These are phyloP conservation scores for Hipparchia semele DNA, from an alignment of 2,888 invertebrate species.

Conservation along the genomic window DNA sequence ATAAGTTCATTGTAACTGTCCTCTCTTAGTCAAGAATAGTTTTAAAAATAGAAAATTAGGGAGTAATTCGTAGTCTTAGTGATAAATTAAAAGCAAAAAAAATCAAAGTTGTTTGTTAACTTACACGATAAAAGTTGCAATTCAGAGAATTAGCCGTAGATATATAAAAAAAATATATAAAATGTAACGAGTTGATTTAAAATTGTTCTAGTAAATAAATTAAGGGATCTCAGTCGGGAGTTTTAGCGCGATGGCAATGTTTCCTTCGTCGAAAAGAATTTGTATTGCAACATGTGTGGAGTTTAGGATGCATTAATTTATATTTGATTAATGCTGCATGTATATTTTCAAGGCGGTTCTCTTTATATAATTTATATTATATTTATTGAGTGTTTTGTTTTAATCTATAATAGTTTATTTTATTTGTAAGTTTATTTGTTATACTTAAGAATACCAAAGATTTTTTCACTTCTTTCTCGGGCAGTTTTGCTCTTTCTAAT, in stretches of 20 bases:
- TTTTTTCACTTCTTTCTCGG: slow-evolving; percentile 38
- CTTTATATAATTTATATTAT: slow-evolving; percentile 26
- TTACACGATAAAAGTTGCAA: slow-evolving; percentile 79
- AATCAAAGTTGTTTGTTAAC: slow-evolving; percentile 81
- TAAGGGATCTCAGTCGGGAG: slow-evolving; percentile 47
- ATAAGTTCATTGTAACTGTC: slow-evolving; percentile 53
- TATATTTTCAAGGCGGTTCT: slow-evolving; percentile 46
- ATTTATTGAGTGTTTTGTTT: slow-evolving; percentile 51
- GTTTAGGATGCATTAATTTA: neutral
- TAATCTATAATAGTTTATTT: slow-evolving; percentile 53
- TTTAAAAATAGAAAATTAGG: slow-evolving; percentile 67
- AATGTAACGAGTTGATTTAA: slow-evolving; percentile 68
- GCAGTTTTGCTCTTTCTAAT: slow-evolving; percentile 33
- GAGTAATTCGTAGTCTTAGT: slow-evolving; percentile 68
- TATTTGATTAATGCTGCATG: slow-evolving; percentile 24
- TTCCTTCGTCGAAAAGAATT: slow-evolving; percentile 30
- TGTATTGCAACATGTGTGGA: too few relatives aligned
- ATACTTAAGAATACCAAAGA: slow-evolving; percentile 56
- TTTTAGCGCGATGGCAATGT: slow-evolving; percentile 58
- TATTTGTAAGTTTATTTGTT: slow-evolving; percentile 51
- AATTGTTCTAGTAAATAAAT: slow-evolving; percentile 58
- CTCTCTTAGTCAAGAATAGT: slow-evolving; percentile 68
- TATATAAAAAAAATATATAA: slow-evolving; percentile 53
- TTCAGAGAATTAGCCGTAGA: slow-evolving; percentile 80
- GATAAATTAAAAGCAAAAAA: slow-evolving; percentile 55